Evolutionary conservation across 2,888 invertebrate species (phyloP).

Genomic region (Hemistola chrysoprasaria): DNA sequence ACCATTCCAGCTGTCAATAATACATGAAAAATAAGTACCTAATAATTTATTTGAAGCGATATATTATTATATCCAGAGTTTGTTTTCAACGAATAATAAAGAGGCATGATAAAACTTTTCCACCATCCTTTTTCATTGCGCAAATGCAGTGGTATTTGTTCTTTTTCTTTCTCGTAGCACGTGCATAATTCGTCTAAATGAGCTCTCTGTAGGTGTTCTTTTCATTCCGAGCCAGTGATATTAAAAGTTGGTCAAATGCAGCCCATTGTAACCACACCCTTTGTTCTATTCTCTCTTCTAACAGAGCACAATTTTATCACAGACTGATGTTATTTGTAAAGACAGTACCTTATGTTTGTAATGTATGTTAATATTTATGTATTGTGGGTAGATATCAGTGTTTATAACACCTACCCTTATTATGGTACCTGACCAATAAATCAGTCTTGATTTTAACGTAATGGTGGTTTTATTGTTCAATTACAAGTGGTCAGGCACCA

Average conservation of each 20-base stretch:
- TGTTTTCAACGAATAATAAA: too few relatives aligned
- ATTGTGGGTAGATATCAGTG: too few relatives aligned
- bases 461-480: too few relatives aligned
- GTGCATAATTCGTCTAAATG: constrained; percentile 67
- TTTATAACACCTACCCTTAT: too few relatives aligned
- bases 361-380: too few relatives aligned
- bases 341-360: constrained; percentile 5
- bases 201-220: constrained; percentile 50
- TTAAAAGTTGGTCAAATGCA: constrained; percentile 69
- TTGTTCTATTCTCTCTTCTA: constrained; percentile 50
- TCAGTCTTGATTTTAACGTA: too few relatives aligned
- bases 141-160: neutral
- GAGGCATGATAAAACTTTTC: neutral
- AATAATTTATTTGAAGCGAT: too few relatives aligned
- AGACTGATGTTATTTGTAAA: neutral
- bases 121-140: neutral
- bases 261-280: constrained; percentile 49
- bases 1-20: too few relatives aligned
- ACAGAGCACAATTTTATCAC: constrained; percentile 30
- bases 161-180: constrained; percentile 44
- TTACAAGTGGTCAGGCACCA: too few relatives aligned
- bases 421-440: too few relatives aligned
- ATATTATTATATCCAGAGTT: too few relatives aligned
- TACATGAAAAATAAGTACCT: too few relatives aligned
- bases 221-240: constrained; percentile 57